These are phyloP conservation scores for Tryphoninae sp. DNA, from an alignment of 2,888 invertebrate species.

Conservation along the genomic window DNA sequence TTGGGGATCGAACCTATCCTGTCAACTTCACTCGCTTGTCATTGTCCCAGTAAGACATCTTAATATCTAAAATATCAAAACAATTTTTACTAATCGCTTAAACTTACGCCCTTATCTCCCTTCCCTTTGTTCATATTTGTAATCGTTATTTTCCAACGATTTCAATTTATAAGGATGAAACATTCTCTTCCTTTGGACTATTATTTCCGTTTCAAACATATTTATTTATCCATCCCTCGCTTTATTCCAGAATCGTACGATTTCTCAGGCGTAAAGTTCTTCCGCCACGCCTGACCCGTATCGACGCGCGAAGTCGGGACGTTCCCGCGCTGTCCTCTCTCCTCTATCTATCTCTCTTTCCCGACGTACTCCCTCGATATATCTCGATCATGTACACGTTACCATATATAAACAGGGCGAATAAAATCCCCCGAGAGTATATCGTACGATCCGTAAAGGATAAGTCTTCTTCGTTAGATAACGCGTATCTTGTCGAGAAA, in stretches of 20 bases:
- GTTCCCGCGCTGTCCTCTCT: constrained; percentile 13
- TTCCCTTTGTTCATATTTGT: no score
- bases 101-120: no score
- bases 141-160: no score
- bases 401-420: constrained; percentile 14
- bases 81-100: no score
- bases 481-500: constrained; percentile 54
- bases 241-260: neutral
- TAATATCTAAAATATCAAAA: no score
- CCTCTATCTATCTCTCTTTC: constrained; percentile 3
- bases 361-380: constrained; percentile 60
- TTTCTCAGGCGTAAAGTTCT: constrained; percentile 21
- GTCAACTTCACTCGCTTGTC: no score
- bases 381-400: constrained; percentile 69
- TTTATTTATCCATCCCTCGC: no score
- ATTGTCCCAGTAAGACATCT: no score
- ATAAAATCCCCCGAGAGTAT: constrained; percentile 26
- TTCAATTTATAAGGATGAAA: no score
- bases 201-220: no score
- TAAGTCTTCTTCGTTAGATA: constrained; percentile 64
- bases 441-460: constrained; percentile 59
- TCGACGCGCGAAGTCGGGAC: neutral
- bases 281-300: constrained; percentile 28
- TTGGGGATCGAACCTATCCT: no score
- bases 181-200: no score